Evolutionary conservation across 37 sponge, comb jelly and placozoan species (phyloP).

Genomic region (Crambe crambe): DNA sequence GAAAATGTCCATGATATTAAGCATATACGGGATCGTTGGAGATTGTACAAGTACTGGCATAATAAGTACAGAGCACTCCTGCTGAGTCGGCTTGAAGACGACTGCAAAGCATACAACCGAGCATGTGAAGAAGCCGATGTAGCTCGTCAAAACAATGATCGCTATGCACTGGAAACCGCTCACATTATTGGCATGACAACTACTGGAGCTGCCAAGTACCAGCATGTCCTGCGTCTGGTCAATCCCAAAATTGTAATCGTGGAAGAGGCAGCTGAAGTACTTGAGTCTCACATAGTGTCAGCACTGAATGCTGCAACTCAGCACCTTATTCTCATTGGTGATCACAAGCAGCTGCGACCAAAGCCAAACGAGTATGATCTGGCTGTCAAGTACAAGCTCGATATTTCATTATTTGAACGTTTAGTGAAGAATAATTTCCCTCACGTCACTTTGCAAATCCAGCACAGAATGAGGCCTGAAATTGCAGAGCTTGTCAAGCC

Average conservation of each 20-base stretch:
- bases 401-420: slow-evolving; percentile 90
- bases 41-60: slow-evolving; percentile 76
- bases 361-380: slow-evolving; percentile 78
- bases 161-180: slow-evolving; percentile 41
- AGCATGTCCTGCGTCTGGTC: slow-evolving; percentile 63
- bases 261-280: slow-evolving; percentile 97
- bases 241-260: slow-evolving; percentile 89
- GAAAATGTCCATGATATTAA: slow-evolving; percentile 28
- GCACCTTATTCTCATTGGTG: slow-evolving; percentile 95
- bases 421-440: slow-evolving; percentile 68
- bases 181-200: slow-evolving; percentile 92
- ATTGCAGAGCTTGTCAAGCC: slow-evolving; percentile 73
- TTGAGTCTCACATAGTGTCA: slow-evolving; percentile 90
- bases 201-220: slow-evolving; percentile 92
- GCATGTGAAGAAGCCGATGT: slow-evolving; percentile 4
- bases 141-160: slow-evolving; percentile 10
- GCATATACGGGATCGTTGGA: slow-evolving; percentile 31
- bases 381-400: slow-evolving; percentile 76
- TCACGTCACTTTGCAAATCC: slow-evolving; percentile 75
- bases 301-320: slow-evolving; percentile 73
- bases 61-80: background rate
- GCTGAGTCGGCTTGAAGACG: slow-evolving; percentile 5
- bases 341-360: slow-evolving; percentile 95
- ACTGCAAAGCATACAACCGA: slow-evolving; percentile 28
- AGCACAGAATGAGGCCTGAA: slow-evolving; percentile 96